Conservation (phyloP, 2,888 invertebrate species). For the Ferrisia virgata region DNA sequence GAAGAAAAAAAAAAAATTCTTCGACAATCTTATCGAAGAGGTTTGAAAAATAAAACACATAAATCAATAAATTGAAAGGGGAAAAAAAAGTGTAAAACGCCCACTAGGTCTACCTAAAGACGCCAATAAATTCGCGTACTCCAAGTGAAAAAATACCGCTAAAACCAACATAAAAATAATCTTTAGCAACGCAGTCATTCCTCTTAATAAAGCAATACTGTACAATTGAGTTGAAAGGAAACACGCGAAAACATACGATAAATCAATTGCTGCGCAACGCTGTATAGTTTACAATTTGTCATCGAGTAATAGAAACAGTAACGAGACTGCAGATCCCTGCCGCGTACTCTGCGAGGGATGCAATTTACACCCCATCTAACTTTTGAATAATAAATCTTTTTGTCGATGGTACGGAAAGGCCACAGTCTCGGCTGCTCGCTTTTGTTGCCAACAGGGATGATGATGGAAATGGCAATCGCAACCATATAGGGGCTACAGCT, state of each 20-base stretch:
- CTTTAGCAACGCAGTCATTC: conserved; percentile 20
- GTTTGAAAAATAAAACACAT: not conserved
- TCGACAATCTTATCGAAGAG: not conserved
- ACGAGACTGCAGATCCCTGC: conserved; percentile 42
- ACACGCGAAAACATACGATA: conserved; percentile 40
- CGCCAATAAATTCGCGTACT: not conserved
- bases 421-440: conserved; percentile 20
- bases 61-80: not conserved
- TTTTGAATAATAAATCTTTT: conserved; percentile 43
- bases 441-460: conserved; percentile 35
- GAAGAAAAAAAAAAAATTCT: too few relatives aligned
- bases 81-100: not conserved
- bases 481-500: conserved; percentile 2
- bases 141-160: not conserved
- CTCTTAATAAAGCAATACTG: conserved; percentile 30
- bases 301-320: conserved; percentile 44
- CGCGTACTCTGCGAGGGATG: conserved; percentile 39
- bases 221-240: conserved; percentile 32
- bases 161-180: not conserved
- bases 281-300: conserved; percentile 43
- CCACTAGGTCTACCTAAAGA: not conserved
- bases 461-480: conserved; percentile 27
- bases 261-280: conserved; percentile 36
- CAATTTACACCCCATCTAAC: conserved; percentile 44
- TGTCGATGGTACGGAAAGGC: conserved; percentile 41